These are phyloP conservation scores for Lithophane leautieri DNA, from an alignment of 2,888 invertebrate genomes.

Conservation along the genomic window DNA sequence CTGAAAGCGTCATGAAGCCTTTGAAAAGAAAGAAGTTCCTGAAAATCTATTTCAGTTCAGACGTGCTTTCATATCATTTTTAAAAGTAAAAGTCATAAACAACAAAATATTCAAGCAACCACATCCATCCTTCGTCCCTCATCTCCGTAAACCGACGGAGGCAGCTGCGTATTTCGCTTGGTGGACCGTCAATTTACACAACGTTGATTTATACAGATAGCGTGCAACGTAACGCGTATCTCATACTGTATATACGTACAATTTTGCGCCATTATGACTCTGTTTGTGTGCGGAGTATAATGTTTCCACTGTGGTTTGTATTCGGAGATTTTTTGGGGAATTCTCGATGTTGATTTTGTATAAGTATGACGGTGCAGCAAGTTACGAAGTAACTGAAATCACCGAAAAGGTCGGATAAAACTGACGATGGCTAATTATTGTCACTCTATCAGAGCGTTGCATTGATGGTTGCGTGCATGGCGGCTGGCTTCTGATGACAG, in stretches of 20 bases:
- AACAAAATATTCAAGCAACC: constrained; percentile 14
- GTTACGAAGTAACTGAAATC: too few species aligned
- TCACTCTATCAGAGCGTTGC: too few species aligned
- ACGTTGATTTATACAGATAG: constrained; percentile 74
- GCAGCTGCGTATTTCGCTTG: constrained; percentile 77
- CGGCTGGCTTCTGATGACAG: too few species aligned
- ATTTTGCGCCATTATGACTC: constrained; percentile 65
- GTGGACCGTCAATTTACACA: constrained; percentile 78
- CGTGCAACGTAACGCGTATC: constrained; percentile 70
- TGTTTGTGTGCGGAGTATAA: constrained; percentile 47
- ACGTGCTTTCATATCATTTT: background rate
- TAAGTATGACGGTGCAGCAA: too few species aligned
- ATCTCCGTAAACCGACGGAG: constrained; percentile 65
- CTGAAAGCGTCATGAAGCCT: background rate
- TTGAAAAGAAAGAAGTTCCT: background rate
- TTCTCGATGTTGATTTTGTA: background rate
- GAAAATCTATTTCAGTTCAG: background rate
- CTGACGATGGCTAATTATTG: too few species aligned
- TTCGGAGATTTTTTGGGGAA: background rate
- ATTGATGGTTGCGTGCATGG: too few species aligned
- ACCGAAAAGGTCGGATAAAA: too few species aligned
- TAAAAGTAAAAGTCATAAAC: background rate
- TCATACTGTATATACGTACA: constrained; percentile 61
- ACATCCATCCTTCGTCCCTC: constrained; percentile 42
- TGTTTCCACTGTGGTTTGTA: constrained; percentile 32